Evolutionary conservation across 2,888 invertebrate genomes (phyloP).

Genomic region (Myathropa florea): DNA sequence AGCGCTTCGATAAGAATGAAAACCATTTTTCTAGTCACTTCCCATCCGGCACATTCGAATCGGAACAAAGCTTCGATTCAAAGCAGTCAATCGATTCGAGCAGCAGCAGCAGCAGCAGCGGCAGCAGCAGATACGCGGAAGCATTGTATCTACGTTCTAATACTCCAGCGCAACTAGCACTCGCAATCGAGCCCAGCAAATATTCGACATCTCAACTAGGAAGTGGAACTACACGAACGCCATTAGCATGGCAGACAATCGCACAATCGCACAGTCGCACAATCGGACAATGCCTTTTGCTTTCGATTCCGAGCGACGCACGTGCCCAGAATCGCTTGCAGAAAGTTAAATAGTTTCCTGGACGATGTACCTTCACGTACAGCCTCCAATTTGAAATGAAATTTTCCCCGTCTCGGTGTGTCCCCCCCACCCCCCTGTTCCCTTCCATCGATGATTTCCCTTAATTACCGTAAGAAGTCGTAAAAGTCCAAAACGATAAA

Average conservation of each 20-base stretch:
- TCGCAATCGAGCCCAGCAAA: neutral
- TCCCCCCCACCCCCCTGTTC: neutral
- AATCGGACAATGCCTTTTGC: conserved; percentile 8
- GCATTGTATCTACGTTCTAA: neutral
- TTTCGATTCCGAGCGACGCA: conserved; percentile 27
- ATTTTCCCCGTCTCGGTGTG: neutral
- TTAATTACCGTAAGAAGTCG: conserved; percentile 62
- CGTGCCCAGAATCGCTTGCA: conserved; percentile 34
- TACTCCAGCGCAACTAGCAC: neutral
- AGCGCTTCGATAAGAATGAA: conserved; percentile 11
- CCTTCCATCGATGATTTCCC: conserved; percentile 49
- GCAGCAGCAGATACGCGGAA: conserved; percentile 21
- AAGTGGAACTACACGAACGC: conserved; percentile 15
- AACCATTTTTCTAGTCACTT: conserved; percentile 18
- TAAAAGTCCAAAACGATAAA: conserved; percentile 58
- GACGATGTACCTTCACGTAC: conserved; percentile 19
- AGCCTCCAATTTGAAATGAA: conserved; percentile 15
- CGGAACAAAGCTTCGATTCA: conserved; percentile 44
- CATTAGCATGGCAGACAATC: neutral
- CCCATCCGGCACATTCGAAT: neutral
- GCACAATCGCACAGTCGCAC: neutral
- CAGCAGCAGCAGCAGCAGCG: neutral
- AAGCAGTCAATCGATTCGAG: neutral
- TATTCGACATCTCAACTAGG: conserved; percentile 33
- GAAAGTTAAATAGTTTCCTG: conserved; percentile 44